A percentile compares a stretch with the other conserved stretches of the same genome.
phyloP scores from a whole-genome alignment of 2,113 vertebrate genomes.

The Azemiops feae region DNA sequence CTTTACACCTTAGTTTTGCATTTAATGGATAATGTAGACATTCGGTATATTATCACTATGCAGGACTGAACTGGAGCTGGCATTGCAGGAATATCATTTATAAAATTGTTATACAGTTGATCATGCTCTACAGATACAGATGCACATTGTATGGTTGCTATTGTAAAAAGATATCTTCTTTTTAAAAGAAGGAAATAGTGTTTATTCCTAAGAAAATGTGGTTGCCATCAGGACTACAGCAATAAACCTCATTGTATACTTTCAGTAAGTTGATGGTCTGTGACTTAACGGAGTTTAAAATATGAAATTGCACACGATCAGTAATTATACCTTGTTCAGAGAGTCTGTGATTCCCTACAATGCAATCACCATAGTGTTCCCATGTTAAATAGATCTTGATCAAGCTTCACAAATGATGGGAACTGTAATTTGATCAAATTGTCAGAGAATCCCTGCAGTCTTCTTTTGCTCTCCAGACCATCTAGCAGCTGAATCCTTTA shows the following conservation, averaged over 20 bases:
- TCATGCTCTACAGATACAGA: not conserved
- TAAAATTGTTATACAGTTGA: not conserved
- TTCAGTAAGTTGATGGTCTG: not conserved
- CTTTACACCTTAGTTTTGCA: not conserved
- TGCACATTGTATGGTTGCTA: not conserved
- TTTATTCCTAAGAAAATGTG: not conserved
- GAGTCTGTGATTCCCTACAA: not conserved
- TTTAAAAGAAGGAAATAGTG: not conserved
- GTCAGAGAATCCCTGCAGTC: not conserved
- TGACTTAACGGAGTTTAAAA: not conserved
- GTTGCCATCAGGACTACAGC: not conserved
- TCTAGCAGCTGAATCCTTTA: not conserved
- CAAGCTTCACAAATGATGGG: not conserved
- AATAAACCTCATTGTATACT: not conserved
- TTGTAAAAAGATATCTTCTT: not conserved
- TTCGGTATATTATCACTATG: not conserved
- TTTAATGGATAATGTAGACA: not conserved
- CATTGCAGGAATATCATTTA: not conserved
- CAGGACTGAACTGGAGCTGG: not conserved
- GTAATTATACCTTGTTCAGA: not conserved
- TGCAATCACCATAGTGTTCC: not conserved
- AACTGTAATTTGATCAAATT: not conserved
- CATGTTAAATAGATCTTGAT: not conserved
- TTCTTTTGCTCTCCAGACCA: not conserved
- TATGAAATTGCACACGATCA: not conserved